Conservation (phyloP, 2,888 invertebrate genomes). For the Drosophila barbarae region DNA sequence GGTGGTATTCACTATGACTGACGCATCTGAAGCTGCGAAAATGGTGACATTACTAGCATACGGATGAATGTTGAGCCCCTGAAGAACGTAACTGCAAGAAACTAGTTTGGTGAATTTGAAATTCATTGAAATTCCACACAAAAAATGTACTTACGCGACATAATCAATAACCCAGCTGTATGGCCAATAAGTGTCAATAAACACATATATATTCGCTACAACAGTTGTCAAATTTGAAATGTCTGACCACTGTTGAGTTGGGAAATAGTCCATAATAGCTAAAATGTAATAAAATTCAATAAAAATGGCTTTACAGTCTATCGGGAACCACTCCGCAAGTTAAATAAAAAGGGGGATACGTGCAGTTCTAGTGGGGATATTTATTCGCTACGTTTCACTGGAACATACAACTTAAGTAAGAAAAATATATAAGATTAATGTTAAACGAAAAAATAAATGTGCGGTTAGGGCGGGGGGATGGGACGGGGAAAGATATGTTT, state of each 20-base stretch:
- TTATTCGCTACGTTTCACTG: conserved; percentile 56
- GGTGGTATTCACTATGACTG: conserved; percentile 83
- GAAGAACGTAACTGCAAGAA: conserved; percentile 81
- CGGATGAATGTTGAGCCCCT: conserved; percentile 84
- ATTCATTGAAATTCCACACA: not conserved
- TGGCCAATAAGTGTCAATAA: conserved; percentile 85
- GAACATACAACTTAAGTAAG: conserved; percentile 61
- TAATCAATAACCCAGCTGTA: conserved; percentile 83
- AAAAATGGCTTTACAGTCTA: not conserved
- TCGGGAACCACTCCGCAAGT: conserved; percentile 54
- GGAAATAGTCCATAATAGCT: conserved; percentile 56
- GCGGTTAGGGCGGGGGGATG: conserved; percentile 1
- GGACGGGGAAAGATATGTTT: conserved; percentile 41
- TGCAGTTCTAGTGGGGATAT: conserved; percentile 51
- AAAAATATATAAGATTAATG: conserved; percentile 49
- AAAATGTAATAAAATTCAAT: conserved; percentile 18
- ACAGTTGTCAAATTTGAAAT: conserved; percentile 71
- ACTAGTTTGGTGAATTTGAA: not conserved
- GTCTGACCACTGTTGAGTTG: conserved; percentile 47
- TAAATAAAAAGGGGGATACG: conserved; percentile 26
- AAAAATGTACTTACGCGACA: conserved; percentile 81
- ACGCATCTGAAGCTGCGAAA: conserved; percentile 84
- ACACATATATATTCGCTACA: conserved; percentile 84
- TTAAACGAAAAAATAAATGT: conserved; percentile 38
- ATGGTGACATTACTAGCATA: conserved; percentile 86